A percentile compares a stretch with the other conserved stretches of the same genome.
Conservation (phyloP, 1,140 invertebrate species). For the Cydia pomonella region DNA sequence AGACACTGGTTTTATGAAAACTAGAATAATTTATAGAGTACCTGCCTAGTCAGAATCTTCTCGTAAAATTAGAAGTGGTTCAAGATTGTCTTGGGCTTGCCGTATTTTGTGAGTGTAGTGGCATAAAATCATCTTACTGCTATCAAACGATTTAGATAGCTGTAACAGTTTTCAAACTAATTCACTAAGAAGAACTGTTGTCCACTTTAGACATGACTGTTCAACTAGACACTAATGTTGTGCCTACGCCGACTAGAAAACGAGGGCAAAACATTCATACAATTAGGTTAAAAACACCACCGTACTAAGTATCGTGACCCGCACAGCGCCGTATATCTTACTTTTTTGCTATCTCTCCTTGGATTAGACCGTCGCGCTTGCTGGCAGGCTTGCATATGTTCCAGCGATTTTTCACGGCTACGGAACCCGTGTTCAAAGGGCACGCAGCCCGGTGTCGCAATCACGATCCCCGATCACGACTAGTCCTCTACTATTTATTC, state of each 20-base stretch:
- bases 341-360: constrained; percentile 45
- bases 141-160: too few species aligned
- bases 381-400: constrained; percentile 72
- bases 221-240: too few species aligned
- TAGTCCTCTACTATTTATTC: constrained; percentile 67
- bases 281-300: constrained; percentile 2
- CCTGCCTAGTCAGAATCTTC: too few species aligned
- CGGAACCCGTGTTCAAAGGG: constrained; percentile 76
- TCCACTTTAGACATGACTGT: too few species aligned
- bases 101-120: too few species aligned
- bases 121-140: too few species aligned
- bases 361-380: constrained; percentile 70
- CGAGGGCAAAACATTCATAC: neutral
- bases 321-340: neutral
- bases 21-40: too few species aligned
- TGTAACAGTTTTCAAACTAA: too few species aligned
- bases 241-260: neutral
- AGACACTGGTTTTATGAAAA: too few species aligned
- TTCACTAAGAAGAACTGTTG: too few species aligned
- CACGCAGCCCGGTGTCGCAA: constrained; percentile 76
- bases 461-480: constrained; percentile 79
- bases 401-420: constrained; percentile 79
- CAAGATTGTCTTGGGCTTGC: too few species aligned
- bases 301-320: neutral
- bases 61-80: too few species aligned